Conservation (phyloP, 2,113 vertebrate species). For the Antechinus flavipes region DNA sequence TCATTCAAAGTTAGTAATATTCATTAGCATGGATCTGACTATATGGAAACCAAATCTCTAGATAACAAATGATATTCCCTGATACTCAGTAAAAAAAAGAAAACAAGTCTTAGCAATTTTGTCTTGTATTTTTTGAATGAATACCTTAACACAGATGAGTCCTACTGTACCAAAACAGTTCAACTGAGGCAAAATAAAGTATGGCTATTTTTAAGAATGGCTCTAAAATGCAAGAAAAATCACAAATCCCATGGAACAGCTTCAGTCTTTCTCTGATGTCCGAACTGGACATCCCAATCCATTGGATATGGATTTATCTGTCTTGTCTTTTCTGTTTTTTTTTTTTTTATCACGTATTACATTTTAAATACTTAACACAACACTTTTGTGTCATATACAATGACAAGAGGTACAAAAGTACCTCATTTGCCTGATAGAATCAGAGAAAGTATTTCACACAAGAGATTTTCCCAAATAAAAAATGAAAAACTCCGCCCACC, state of each 20-base stretch:
- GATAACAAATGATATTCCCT: neutral
- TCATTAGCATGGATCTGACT: slow-evolving; percentile 11
- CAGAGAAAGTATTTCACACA: neutral
- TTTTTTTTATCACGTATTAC: neutral
- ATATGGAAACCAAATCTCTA: slow-evolving; percentile 34
- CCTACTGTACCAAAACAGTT: neutral
- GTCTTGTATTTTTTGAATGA: slow-evolving; percentile 38
- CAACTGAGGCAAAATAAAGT: slow-evolving; percentile 31
- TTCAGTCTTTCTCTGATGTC: neutral
- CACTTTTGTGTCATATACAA: neutral
- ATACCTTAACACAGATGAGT: slow-evolving; percentile 34
- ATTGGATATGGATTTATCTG: neutral
- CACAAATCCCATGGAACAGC: neutral
- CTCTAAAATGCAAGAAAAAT: neutral
- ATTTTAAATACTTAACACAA: neutral
- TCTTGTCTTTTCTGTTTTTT: too few species aligned
- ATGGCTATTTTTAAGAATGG: neutral
- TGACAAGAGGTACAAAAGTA: neutral
- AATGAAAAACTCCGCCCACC: neutral
- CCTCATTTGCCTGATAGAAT: neutral
- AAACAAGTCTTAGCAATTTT: neutral
- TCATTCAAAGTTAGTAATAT: slow-evolving; percentile 56
- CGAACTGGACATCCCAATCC: neutral
- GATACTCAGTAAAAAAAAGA: neutral
- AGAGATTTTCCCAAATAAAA: neutral